A percentile compares a stretch with the other conserved stretches of the same genome.
Evolutionary conservation across 2,113 vertebrate genomes (phyloP).

Genomic region (Oryzias woworae): DNA sequence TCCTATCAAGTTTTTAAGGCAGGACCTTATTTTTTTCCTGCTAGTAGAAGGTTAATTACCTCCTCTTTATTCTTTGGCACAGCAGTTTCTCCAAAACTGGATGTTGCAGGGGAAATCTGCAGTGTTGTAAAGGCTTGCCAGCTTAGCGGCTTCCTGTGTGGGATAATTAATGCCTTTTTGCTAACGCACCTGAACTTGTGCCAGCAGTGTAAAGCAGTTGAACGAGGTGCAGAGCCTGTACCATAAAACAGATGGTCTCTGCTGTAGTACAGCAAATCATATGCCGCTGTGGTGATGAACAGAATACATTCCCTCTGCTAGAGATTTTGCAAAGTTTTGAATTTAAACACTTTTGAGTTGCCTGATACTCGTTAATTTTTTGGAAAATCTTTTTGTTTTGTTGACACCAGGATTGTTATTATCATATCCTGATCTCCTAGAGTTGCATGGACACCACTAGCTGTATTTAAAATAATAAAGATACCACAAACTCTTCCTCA

Average conservation of each 20-base stretch:
- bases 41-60: conserved; percentile 7
- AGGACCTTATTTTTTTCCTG: background rate
- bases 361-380: too few species aligned
- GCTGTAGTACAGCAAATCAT: background rate
- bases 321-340: background rate
- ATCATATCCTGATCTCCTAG: background rate
- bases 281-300: background rate
- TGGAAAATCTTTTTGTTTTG: background rate
- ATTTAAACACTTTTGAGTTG: background rate
- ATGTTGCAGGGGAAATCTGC: conserved; percentile 10
- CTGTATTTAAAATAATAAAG: background rate
- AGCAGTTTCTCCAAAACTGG: background rate
- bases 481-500: background rate
- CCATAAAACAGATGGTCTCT: conserved; percentile 10
- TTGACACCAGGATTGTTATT: background rate
- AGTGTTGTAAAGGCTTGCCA: conserved; percentile 7
- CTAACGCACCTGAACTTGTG: background rate
- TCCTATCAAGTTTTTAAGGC: conserved; percentile 5
- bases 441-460: too few species aligned
- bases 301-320: background rate
- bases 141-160: conserved; percentile 3
- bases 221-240: background rate
- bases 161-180: conserved; percentile 26
- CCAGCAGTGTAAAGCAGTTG: conserved; percentile 15
- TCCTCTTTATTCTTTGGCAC: conserved; percentile 4